Evolutionary conservation across 2,113 vertebrate species (phyloP), one percentile per base, ranked within the genome.

Genomic region (Corythornis cristatus): DNA sequence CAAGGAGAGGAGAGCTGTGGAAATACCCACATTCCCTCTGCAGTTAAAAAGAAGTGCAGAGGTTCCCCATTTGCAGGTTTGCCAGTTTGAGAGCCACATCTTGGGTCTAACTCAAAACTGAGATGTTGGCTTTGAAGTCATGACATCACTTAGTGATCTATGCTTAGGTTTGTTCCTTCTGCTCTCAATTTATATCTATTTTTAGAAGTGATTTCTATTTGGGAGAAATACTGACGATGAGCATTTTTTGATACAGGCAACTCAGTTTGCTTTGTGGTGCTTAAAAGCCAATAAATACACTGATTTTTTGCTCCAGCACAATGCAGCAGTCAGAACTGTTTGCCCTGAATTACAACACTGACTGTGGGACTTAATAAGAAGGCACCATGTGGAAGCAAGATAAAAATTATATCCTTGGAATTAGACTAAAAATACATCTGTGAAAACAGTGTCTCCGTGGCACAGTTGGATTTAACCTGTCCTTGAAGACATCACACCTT

Each of bases 361-460:
- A 50, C 92, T 77, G 84, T 0, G 1, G 73, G 90, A 35, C 57
- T 74, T n/a, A 93, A 96, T 95, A 96, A 95, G 83, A 72, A 51
- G 48, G 61, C 74, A 37, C 53, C 70, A 40, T 81, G 89, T 93
- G 77, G 77, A 90, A 93, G 72, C 70, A 71, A 96, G 92, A 97
- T 93, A 96, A 91, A 85, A 85, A 90, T 93, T 85, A 65, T 51
- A 62, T 93, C 80, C 68, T 84, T 93, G 85, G 83, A 80, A 88
- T 94, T 93, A 75, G 83, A 7, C 87, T 95, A 87, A 94, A 95
- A 94, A 95, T 94, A 88, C 20, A 29, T 81, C 50, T 73, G 58
- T 82, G 93, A 93, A 90, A 92, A 66, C 0, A 4, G 37, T 62
- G 17, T 88, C 92, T 92, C 92, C 50, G 3, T 80, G 76, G 74